A percentile compares a stretch with the other conserved stretches of the same genome.
Conservation (phyloP, 2,888 invertebrate species). For the Diabrotica balteata region DNA sequence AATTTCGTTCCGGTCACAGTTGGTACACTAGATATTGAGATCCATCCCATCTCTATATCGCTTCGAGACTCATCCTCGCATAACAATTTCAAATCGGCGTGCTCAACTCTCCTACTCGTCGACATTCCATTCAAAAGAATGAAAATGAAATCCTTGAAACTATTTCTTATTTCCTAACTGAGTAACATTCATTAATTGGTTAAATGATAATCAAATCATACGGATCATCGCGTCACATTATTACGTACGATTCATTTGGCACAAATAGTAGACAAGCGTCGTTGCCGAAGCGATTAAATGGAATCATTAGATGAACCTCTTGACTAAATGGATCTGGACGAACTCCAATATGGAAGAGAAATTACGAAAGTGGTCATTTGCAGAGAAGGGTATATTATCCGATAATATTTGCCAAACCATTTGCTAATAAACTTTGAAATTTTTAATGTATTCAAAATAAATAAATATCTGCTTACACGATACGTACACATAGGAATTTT, state of each 20-base stretch:
- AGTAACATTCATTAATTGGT: slow-evolving; percentile 31
- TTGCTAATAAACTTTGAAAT: no score
- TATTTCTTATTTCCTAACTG: slow-evolving; percentile 28
- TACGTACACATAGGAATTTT: no score
- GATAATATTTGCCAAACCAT: no score
- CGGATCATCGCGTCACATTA: slow-evolving; percentile 19
- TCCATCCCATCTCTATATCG: not conserved
- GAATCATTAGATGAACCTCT: no score
- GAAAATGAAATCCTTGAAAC: slow-evolving; percentile 32
- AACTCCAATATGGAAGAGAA: no score
- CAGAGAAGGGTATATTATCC: no score
- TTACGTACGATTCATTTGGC: slow-evolving; percentile 12
- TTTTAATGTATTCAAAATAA: no score
- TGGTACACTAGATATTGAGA: no score
- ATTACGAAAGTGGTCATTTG: no score
- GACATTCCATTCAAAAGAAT: slow-evolving; percentile 26
- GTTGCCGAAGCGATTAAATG: not conserved
- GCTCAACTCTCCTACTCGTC: slow-evolving; percentile 28
- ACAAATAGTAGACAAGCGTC: not conserved
- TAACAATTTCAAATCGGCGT: slow-evolving; percentile 12
- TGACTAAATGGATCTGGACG: no score
- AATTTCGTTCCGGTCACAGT: no score
- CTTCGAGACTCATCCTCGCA: slow-evolving; percentile 3
- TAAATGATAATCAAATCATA: slow-evolving; percentile 30
- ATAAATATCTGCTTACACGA: no score